phyloP scores from a whole-genome alignment of 2,113 vertebrate species.

The Pteropus alecto region DNA sequence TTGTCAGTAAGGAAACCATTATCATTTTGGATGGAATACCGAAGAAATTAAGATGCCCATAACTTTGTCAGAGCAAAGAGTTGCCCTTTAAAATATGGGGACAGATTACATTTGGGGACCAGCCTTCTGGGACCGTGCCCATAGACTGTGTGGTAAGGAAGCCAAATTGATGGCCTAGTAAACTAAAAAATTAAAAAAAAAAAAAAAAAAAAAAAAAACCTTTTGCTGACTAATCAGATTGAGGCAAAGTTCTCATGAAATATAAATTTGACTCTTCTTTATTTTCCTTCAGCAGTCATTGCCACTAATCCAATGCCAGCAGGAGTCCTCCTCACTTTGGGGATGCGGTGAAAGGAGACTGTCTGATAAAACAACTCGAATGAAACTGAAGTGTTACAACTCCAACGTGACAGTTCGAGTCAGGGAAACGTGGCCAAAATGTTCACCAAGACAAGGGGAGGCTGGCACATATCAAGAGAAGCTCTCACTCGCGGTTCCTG shows the following conservation, averaged over 20 bases:
- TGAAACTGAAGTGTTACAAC: background rate
- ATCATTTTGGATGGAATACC: background rate
- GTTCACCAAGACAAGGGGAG: background rate
- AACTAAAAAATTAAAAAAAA: too few species aligned
- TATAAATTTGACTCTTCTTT: too few species aligned
- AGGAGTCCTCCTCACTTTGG: background rate
- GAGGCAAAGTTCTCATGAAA: too few species aligned
- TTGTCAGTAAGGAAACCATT: background rate
- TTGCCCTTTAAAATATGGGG: background rate
- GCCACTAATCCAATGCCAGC: background rate
- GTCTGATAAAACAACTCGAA: background rate
- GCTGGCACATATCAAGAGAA: background rate
- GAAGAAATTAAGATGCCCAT: background rate
- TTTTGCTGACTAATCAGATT: too few species aligned
- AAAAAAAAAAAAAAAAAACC: too few species aligned
- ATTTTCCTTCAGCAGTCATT: background rate
- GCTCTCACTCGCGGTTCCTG: background rate
- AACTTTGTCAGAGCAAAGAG: background rate
- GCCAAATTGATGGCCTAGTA: too few species aligned
- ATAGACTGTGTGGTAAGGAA: background rate
- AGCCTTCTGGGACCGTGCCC: background rate
- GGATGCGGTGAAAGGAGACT: background rate
- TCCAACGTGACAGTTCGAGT: background rate
- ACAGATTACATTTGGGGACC: background rate
- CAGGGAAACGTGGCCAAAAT: background rate